Conservation (phyloP, 2,113 vertebrate genomes). For the Pelvicachromis taeniatus region DNA sequence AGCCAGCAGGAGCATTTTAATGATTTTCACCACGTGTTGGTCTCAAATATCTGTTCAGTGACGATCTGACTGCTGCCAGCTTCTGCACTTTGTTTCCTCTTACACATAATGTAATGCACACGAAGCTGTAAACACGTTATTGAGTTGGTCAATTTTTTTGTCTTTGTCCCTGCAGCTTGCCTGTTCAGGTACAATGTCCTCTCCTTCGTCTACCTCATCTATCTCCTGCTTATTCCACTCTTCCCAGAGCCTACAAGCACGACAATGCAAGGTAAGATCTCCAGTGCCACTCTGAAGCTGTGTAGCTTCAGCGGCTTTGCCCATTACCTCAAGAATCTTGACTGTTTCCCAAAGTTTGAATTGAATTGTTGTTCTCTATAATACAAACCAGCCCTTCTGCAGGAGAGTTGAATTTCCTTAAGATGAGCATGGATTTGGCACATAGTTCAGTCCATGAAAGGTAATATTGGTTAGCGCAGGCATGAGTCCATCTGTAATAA, state of each 20-base stretch:
- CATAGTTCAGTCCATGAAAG: constrained; percentile 19
- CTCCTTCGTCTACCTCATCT: constrained; percentile 99
- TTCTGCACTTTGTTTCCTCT: neutral
- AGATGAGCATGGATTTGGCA: constrained; percentile 41
- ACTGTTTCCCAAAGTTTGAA: constrained; percentile 5
- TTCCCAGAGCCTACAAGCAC: constrained; percentile 90
- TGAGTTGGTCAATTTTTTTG: neutral
- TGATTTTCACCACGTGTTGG: constrained; percentile 15
- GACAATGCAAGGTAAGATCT: constrained; percentile 91
- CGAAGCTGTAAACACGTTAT: neutral
- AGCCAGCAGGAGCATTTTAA: constrained; percentile 21
- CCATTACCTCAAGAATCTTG: neutral
- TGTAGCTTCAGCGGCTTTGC: neutral
- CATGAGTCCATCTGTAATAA: constrained; percentile 30
- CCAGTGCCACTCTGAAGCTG: neutral
- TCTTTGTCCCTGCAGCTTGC: constrained; percentile 79
- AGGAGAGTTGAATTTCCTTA: constrained; percentile 31
- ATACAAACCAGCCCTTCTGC: constrained; percentile 39
- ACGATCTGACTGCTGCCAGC: neutral
- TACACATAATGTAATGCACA: neutral
- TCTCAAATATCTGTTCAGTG: neutral
- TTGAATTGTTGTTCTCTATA: constrained; percentile 25
- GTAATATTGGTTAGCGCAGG: constrained; percentile 29
- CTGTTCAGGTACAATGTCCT: constrained; percentile 96
- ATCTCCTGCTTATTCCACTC: constrained; percentile 94